Evolutionary conservation across 1,140 invertebrate species (phyloP).

Genomic region (Paramacrobiotus metropolitanus): DNA sequence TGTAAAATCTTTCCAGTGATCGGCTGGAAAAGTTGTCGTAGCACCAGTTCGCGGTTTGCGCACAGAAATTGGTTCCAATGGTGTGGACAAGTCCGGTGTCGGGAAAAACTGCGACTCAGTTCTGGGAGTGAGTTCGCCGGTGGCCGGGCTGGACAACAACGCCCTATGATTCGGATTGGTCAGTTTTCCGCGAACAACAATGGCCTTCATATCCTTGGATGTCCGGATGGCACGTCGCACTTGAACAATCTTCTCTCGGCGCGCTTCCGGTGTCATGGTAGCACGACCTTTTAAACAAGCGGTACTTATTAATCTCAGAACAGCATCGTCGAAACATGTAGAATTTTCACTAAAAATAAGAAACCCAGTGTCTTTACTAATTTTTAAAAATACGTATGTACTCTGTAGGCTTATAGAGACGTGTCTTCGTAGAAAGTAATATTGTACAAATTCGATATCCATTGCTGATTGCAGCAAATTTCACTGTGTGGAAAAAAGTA

Average conservation of each 20-base stretch:
- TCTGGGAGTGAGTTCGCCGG: not conserved
- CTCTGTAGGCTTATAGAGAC: no score
- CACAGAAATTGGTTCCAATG: not conserved
- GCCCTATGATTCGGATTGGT: slow-evolving; percentile 3
- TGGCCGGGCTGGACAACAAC: not conserved
- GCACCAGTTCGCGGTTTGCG: not conserved
- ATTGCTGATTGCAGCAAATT: no score
- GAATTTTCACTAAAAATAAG: no score
- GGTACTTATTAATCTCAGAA: no score
- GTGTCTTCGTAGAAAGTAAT: no score
- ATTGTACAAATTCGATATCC: no score
- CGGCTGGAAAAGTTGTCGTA: not conserved
- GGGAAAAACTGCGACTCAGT: not conserved
- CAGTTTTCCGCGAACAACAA: not conserved
- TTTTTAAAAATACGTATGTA: no score
- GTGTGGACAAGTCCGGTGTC: not conserved
- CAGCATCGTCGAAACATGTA: no score
- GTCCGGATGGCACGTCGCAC: not conserved
- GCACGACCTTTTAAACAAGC: no score
- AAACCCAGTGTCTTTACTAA: no score
- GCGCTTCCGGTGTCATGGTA: slow-evolving; percentile 2
- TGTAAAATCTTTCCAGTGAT: slow-evolving; percentile 1
- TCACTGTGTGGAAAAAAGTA: no score
- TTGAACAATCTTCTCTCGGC: not conserved
- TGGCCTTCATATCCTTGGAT: slow-evolving; percentile 2